A percentile compares a stretch with the other conserved stretches of the same genome.
These are phyloP conservation scores for Hemitrygon akajei DNA, from an alignment of 2,797 vertebrate genomes.

Conservation along the genomic window DNA sequence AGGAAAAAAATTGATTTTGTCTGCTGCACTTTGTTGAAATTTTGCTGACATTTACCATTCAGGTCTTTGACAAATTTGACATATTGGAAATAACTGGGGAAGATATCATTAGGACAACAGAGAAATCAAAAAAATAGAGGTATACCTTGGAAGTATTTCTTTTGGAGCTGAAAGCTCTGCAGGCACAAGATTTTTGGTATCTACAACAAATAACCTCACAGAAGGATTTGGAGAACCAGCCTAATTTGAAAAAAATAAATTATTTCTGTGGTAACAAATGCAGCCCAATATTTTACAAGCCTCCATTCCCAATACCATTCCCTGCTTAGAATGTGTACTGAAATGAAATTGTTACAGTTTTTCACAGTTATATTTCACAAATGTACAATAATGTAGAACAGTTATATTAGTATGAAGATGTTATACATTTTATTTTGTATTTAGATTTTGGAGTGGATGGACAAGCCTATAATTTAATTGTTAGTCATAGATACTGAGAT, in stretches of 20 bases:
- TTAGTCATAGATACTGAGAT: not conserved
- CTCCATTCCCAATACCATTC: not conserved
- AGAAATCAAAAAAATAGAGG: slow-evolving; percentile 38
- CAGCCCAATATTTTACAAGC: not conserved
- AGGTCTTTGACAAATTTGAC: too few relatives aligned
- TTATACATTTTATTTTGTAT: not conserved
- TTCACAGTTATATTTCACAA: not conserved
- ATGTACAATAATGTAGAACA: not conserved
- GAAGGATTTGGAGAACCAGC: slow-evolving; percentile 77
- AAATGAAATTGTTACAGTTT: not conserved
- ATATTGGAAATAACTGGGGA: too few relatives aligned
- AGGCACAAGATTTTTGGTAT: slow-evolving; percentile 54
- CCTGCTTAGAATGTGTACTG: not conserved
- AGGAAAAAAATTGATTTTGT: not conserved
- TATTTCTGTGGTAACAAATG: not conserved
- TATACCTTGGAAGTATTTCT: slow-evolving; percentile 70
- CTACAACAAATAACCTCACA: slow-evolving; percentile 76
- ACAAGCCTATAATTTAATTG: not conserved
- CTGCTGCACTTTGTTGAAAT: not conserved
- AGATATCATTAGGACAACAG: not conserved
- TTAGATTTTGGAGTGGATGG: not conserved
- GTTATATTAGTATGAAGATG: not conserved
- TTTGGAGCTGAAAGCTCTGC: slow-evolving; percentile 67
- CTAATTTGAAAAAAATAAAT: slow-evolving; percentile 52
- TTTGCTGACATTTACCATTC: too few relatives aligned